phyloP scores from a whole-genome alignment of 2,888 invertebrate species.

The Bombyx huttoni region DNA sequence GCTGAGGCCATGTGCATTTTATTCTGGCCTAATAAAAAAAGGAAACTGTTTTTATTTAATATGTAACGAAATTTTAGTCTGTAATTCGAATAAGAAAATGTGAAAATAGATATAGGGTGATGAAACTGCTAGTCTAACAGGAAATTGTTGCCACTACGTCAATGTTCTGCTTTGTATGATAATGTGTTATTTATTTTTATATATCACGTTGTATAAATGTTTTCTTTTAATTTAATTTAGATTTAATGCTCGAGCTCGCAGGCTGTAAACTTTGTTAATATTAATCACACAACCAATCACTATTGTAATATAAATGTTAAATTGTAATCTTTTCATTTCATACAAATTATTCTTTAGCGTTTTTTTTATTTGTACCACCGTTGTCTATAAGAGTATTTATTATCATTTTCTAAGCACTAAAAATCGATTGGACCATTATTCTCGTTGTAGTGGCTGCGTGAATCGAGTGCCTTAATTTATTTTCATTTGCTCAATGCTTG shows the following conservation, averaged over 20 bases:
- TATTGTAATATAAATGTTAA: constrained; percentile 1
- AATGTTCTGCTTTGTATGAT: constrained; percentile 67
- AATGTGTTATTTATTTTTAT: constrained; percentile 63
- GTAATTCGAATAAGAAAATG: constrained; percentile 32
- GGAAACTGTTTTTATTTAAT: constrained; percentile 30
- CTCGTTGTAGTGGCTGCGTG: constrained; percentile 35
- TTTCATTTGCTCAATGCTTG: constrained; percentile 56
- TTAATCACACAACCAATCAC: neutral
- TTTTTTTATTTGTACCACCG: constrained; percentile 24
- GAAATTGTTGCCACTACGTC: constrained; percentile 66
- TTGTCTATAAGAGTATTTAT: constrained; percentile 24
- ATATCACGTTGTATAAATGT: constrained; percentile 53
- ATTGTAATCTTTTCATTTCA: constrained; percentile 7
- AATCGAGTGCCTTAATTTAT: constrained; percentile 61
- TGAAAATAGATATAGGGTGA: constrained; percentile 47
- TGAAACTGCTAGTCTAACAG: constrained; percentile 63
- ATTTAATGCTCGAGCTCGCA: constrained; percentile 45
- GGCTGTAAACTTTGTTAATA: constrained; percentile 19
- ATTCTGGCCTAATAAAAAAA: constrained; percentile 23
- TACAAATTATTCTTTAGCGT: constrained; percentile 20
- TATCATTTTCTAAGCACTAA: constrained; percentile 14
- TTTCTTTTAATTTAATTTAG: constrained; percentile 38
- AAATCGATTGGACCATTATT: constrained; percentile 13
- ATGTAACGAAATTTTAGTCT: constrained; percentile 30
- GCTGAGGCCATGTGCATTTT: constrained; percentile 14